Conservation (phyloP, 1,140 invertebrate genomes). For the Mactra quadrangularis region DNA sequence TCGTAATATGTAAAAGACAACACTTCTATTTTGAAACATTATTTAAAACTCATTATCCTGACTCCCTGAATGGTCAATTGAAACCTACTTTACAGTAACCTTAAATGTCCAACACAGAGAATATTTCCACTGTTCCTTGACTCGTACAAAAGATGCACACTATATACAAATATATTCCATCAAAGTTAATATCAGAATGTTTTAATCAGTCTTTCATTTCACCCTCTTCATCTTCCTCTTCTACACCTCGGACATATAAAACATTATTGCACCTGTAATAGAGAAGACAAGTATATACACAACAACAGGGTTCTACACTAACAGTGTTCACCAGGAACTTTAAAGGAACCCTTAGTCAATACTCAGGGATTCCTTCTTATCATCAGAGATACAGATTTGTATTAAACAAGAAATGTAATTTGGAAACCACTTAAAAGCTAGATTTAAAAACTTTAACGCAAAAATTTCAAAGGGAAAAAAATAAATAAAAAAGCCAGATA, state of each 20-base stretch:
- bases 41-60: not conserved
- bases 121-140: not conserved
- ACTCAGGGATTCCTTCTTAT: too few relatives aligned
- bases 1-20: too few relatives aligned
- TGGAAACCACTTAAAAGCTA: too few relatives aligned
- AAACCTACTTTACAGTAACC: not conserved
- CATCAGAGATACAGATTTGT: too few relatives aligned
- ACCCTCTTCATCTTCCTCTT: conserved; percentile 98
- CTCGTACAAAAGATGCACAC: not conserved
- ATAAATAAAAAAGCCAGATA: too few relatives aligned
- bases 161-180: too few relatives aligned
- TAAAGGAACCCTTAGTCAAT: not conserved
- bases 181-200: too few relatives aligned
- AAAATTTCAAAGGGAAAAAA: too few relatives aligned
- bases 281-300: conserved; percentile 8
- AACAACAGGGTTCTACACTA: too few relatives aligned
- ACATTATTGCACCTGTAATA: conserved; percentile 96
- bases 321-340: too few relatives aligned
- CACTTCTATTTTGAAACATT: not conserved
- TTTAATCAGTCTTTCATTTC: conserved; percentile 93
- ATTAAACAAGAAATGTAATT: too few relatives aligned
- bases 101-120: not conserved
- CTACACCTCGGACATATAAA: conserved; percentile 96
- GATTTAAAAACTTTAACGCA: too few relatives aligned
- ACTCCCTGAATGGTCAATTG: not conserved